Base-by-base conservation (phyloP, 2,888 invertebrate genomes). In the Imbricaverruca yamaguchii region DNA sequence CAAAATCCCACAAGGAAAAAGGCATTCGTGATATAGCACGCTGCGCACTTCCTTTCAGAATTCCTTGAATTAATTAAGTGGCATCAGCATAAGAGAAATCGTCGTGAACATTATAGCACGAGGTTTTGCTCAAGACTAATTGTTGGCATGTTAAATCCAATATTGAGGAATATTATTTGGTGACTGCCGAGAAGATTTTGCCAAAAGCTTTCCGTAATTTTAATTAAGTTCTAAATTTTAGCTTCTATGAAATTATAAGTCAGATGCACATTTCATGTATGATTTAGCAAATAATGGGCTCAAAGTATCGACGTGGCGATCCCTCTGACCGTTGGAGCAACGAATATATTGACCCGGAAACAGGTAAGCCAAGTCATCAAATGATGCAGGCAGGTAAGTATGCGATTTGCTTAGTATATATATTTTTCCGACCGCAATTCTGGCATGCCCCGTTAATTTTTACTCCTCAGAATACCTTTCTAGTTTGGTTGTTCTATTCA, bases 261-360 rank as follows among this genome's bases (percentile, higher is more conserved):
- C 3, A 9, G 7, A 21, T 18, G 10, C 21, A 3, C 7, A 55
- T 74, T 74, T 55, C 18, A 53, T 55, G 53, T 53, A 74, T 74
- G 74, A 74, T 53, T 74, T 55, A 21, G 11, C 15, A 74, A 55
- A 55, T 21, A 55, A 74, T 74, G 74, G 74, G 74, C 23, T 74
- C 74, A 74, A 74, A 11, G 55, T 8, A 55, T n/a, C 74, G 74
- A 55, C 74, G 74, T 21, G 74, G 74, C 21, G 74, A 74, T 21
- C 74, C 74, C 18, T 74, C 74, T 74, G 74, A 74, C 21, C 74
- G 74, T 23, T 74, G 74, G 74, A 55, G 74, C 74, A 74, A 74
- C 74, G 74, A 74, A 55, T 74, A 74, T 21, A 21, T 74, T 74
- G 74, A 74, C 15, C 74, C 74, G 8, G 74, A 74, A 55, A 74